Evolutionary conservation across 2,797 vertebrate genomes (phyloP).

Genomic region (Garrulus glandarius): DNA sequence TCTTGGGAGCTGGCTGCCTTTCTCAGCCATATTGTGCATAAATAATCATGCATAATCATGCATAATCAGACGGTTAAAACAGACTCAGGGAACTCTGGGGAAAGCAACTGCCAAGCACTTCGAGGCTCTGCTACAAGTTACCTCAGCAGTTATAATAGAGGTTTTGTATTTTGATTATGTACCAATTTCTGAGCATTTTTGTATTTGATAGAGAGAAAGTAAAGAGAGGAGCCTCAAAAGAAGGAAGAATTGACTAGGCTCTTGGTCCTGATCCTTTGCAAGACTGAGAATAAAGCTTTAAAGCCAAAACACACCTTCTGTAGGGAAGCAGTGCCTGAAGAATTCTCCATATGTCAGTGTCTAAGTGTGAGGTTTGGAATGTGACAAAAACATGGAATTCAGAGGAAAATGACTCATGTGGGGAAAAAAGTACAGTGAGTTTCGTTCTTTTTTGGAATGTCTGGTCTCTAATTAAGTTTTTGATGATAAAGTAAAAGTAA

Average conservation of each 20-base stretch:
- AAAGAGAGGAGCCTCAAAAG: not conserved
- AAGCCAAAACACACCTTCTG: not conserved
- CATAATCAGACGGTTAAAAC: not conserved
- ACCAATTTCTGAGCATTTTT: not conserved
- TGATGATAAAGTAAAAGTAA: not conserved
- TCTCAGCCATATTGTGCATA: not conserved
- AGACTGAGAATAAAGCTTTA: not conserved
- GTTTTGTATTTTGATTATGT: not conserved
- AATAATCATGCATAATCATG: no score
- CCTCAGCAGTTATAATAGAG: not conserved
- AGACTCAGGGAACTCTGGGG: not conserved
- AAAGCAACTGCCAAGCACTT: not conserved
- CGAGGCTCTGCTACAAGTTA: not conserved
- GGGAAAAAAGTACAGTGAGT: not conserved
- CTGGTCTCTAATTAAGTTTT: not conserved
- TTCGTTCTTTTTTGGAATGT: not conserved
- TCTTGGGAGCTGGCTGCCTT: not conserved
- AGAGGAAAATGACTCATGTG: not conserved
- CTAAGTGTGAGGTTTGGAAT: constrained; percentile 2
- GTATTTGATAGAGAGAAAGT: not conserved
- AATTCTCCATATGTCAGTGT: not conserved
- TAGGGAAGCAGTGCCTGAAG: not conserved
- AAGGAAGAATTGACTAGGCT: not conserved
- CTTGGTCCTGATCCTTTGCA: not conserved
- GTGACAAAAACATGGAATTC: not conserved